phyloP scores from a whole-genome alignment of 2,797 vertebrate species.

The Sus cebifrons region DNA sequence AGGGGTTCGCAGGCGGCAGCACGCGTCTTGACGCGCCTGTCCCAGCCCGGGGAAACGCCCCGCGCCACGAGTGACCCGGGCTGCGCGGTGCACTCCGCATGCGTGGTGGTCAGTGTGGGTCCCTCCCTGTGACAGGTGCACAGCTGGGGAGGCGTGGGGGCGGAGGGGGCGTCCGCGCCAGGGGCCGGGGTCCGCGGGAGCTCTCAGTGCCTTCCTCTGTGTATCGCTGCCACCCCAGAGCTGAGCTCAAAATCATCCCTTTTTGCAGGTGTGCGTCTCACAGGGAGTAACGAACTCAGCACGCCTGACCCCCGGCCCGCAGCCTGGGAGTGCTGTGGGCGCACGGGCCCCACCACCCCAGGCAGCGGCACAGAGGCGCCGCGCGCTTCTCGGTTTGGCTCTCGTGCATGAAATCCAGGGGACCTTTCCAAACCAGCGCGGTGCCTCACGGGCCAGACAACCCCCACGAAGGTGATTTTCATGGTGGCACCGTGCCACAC shows the following conservation, averaged over 20 bases:
- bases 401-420: fast-evolving
- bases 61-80: fast-evolving
- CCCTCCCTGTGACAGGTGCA: fast-evolving
- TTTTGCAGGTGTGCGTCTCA: fast-evolving
- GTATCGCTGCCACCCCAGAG: not conserved
- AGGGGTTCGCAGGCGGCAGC: not conserved
- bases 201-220: fast-evolving
- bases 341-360: fast-evolving
- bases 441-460: fast-evolving
- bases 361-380: fast-evolving
- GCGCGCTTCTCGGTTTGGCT: fast-evolving
- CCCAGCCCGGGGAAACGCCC: not conserved
- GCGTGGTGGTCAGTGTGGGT: not conserved
- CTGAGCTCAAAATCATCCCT: not conserved
- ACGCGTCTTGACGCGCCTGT: fast-evolving
- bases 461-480: not conserved
- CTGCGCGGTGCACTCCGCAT: fast-evolving
- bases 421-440: fast-evolving
- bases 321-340: not conserved
- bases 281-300: fast-evolving
- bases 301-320: too few relatives aligned
- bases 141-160: fast-evolving
- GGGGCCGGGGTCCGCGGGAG: fast-evolving
- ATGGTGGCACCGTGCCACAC: not conserved
- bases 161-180: fast-evolving